Conservation (phyloP, 2,888 invertebrate genomes). For the Drosophila lutescens region DNA sequence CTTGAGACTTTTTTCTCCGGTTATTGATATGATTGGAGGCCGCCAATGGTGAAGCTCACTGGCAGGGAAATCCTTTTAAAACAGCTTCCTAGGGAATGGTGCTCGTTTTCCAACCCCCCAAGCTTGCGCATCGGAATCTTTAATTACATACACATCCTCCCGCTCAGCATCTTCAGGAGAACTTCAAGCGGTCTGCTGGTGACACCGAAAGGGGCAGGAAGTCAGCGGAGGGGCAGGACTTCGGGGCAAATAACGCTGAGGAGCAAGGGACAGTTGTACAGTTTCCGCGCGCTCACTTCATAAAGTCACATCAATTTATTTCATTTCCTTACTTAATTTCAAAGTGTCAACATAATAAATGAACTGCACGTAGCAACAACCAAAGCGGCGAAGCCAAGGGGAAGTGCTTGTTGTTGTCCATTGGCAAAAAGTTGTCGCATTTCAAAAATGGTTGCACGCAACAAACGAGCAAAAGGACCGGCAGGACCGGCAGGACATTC, state of each 20-base stretch:
- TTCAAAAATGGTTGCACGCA: constrained; percentile 81
- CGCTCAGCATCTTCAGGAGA: not conserved
- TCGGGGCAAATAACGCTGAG: not conserved
- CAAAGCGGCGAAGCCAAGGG: constrained; percentile 2
- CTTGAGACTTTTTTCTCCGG: constrained; percentile 44
- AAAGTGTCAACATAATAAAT: constrained; percentile 81
- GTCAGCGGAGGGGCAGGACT: not conserved
- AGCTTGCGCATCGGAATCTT: constrained; percentile 53
- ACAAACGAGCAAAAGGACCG: constrained; percentile 78
- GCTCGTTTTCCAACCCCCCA: not conserved
- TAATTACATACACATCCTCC: constrained; percentile 51
- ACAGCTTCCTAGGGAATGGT: not conserved
- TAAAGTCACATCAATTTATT: constrained; percentile 81
- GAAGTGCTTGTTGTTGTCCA: constrained; percentile 50
- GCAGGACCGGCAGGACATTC: constrained; percentile 64
- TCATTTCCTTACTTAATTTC: constrained; percentile 81
- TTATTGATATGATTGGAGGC: constrained; percentile 43
- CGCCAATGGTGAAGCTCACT: not conserved
- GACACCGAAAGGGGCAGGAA: not conserved
- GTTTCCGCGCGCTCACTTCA: constrained; percentile 67
- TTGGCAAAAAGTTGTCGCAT: constrained; percentile 80
- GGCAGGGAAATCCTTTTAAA: not conserved
- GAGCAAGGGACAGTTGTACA: constrained; percentile 23
- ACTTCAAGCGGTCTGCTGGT: constrained; percentile 31
- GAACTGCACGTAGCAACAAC: constrained; percentile 76